A percentile compares a stretch with the other conserved stretches of the same genome.
These are phyloP conservation scores for Trachurus trachurus DNA, from an alignment of 2,797 vertebrate species.

Conservation along the genomic window DNA sequence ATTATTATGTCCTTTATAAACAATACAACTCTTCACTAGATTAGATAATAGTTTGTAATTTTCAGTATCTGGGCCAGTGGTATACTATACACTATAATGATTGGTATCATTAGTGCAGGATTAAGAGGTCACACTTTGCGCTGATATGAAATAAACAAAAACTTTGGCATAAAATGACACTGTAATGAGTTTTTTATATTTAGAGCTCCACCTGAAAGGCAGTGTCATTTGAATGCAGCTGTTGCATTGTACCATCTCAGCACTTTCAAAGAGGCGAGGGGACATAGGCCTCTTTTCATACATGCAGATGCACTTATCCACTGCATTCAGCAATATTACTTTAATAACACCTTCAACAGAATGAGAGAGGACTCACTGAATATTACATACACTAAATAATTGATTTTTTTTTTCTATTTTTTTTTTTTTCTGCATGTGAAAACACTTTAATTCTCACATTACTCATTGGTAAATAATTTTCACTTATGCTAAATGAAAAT, in stretches of 20 bases:
- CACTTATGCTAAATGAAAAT: conserved; percentile 9
- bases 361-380: background rate
- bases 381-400: conserved; percentile 1
- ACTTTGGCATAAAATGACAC: conserved; percentile 31
- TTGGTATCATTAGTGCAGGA: background rate
- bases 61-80: background rate
- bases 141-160: conserved; percentile 18
- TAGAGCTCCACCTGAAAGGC: conserved; percentile 23
- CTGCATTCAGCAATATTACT: conserved; percentile 39
- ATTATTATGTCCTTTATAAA: conserved; percentile 16
- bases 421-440: background rate
- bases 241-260: background rate
- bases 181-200: conserved; percentile 26
- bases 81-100: conserved; percentile 18
- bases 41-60: background rate
- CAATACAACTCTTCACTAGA: conserved; percentile 9
- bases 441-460: conserved; percentile 13
- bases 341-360: conserved; percentile 26
- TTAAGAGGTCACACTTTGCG: conserved; percentile 19
- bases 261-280: conserved; percentile 8
- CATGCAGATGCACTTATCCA: conserved; percentile 35
- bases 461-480: background rate
- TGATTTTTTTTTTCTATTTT: background rate
- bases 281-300: conserved; percentile 30
- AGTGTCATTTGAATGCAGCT: conserved; percentile 27